Evolutionary conservation across 2,113 vertebrate genomes (phyloP).

Genomic region (Prochilodus magdalenae): DNA sequence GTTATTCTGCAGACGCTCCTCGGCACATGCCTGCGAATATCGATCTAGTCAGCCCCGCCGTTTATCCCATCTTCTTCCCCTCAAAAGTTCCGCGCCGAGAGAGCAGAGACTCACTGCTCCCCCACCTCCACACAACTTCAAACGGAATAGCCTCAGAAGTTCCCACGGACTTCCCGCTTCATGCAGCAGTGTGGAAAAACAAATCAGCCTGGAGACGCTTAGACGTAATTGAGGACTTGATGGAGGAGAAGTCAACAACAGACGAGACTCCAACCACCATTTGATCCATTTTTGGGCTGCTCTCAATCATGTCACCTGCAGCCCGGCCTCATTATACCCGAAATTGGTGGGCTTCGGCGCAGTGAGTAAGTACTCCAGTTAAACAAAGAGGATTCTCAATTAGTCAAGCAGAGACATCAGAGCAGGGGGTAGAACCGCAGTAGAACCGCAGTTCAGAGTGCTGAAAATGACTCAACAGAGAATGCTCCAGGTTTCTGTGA

Average conservation of each 20-base stretch:
- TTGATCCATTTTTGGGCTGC: constrained; percentile 5
- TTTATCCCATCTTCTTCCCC: neutral
- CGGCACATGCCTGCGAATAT: constrained; percentile 8
- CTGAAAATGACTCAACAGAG: neutral
- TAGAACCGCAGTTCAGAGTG: neutral
- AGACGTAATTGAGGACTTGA: neutral
- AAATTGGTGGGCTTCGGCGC: neutral
- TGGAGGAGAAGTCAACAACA: neutral
- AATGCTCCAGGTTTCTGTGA: neutral
- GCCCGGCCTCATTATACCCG: neutral
- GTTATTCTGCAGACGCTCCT: neutral
- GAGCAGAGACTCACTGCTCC: neutral
- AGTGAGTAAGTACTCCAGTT: neutral
- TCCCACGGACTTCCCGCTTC: neutral
- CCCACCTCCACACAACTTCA: neutral
- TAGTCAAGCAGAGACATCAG: neutral
- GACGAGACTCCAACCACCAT: neutral
- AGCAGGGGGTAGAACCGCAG: neutral
- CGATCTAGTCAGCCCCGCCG: neutral
- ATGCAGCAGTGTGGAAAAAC: neutral
- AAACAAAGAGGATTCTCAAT: constrained; percentile 17
- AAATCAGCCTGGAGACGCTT: neutral
- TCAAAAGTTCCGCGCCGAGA: neutral
- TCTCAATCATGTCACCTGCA: neutral
- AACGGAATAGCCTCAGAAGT: neutral